These are phyloP conservation scores for Parnassius glacialis DNA, from an alignment of 2,888 invertebrate species.

Conservation along the genomic window DNA sequence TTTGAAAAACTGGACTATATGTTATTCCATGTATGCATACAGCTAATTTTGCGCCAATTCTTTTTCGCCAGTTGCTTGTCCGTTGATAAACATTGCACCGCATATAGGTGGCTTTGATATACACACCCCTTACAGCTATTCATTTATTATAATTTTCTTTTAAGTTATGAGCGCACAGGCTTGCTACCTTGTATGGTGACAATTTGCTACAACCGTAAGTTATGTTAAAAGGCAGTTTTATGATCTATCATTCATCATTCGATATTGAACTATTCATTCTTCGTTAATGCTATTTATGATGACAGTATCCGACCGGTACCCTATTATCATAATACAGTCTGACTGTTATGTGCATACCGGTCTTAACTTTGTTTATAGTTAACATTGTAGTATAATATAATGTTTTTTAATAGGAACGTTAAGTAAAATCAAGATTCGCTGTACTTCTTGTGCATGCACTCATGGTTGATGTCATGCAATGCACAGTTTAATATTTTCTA, in stretches of 20 bases:
- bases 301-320: slow-evolving; percentile 45
- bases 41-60: too few relatives aligned
- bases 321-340: slow-evolving; percentile 29
- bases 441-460: background rate
- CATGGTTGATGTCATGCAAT: background rate
- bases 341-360: slow-evolving; percentile 25
- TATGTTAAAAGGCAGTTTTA: background rate
- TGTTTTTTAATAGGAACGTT: too few relatives aligned
- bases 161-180: background rate
- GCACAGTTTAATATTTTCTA: too few relatives aligned
- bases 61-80: too few relatives aligned
- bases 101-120: too few relatives aligned
- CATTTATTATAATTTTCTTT: too few relatives aligned
- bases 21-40: too few relatives aligned
- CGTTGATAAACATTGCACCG: too few relatives aligned
- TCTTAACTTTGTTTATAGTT: too few relatives aligned
- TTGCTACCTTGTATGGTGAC: slow-evolving; percentile 1
- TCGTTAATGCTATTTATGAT: slow-evolving; percentile 57
- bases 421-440: too few relatives aligned
- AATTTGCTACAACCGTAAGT: slow-evolving; percentile 7
- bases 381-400: background rate
- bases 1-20: too few relatives aligned
- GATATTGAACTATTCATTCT: slow-evolving; percentile 39
- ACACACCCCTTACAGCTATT: too few relatives aligned
- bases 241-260: slow-evolving; percentile 36